Evolutionary conservation across 2,888 invertebrate genomes (phyloP).

Genomic region (Prosapia bicincta): DNA sequence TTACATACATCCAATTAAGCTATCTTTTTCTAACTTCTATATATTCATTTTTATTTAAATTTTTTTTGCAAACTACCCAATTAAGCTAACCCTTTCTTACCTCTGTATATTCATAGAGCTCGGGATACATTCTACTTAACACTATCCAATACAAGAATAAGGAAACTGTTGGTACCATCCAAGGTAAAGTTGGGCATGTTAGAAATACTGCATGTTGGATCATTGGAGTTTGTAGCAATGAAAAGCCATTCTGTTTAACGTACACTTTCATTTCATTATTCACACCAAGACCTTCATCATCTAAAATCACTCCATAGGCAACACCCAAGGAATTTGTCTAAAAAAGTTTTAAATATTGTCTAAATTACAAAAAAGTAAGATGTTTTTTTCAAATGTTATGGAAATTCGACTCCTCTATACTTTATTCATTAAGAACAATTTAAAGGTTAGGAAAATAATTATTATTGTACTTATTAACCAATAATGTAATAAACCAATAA

Average conservation of each 20-base stretch:
- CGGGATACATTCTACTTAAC: not conserved
- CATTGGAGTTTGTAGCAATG: not conserved
- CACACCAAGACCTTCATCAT: not conserved
- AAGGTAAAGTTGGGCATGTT: not conserved
- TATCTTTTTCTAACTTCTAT: too few species aligned
- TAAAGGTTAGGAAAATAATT: too few species aligned
- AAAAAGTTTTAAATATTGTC: not conserved
- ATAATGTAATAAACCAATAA: too few species aligned
- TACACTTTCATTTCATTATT: not conserved
- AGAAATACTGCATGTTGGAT: not conserved
- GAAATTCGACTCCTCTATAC: too few species aligned
- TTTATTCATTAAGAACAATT: too few species aligned
- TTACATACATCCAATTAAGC: too few species aligned
- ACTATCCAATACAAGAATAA: not conserved
- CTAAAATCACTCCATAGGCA: not conserved
- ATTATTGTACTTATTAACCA: too few species aligned
- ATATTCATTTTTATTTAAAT: too few species aligned
- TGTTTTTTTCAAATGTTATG: too few species aligned
- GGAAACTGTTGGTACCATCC: not conserved
- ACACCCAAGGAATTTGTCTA: not conserved
- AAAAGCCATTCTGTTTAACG: not conserved
- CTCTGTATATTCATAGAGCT: not conserved
- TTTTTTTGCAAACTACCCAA: too few species aligned
- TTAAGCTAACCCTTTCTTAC: too few species aligned
- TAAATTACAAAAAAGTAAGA: too few species aligned